Evolutionary conservation across 1,140 invertebrate species (phyloP).

Genomic region (honey bee (Apis mellifera)): Amel_HAv3.1 CM009934.2:6411001-6411500

Average conservation of each 20-base stretch:
- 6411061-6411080: no score
- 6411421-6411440: neutral
- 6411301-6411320: no score
- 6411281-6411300: no score
- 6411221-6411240: no score
- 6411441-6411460: neutral
- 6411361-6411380: no score
- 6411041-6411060: no score
- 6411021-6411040: constrained; percentile 26
- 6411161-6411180: neutral
- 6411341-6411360: no score
- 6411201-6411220: neutral
- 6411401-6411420: neutral
- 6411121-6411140: no score
- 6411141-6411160: neutral
- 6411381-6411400: neutral
- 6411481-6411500: neutral
- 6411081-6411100: no score
- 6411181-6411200: neutral
- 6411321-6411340: no score
- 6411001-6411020: constrained; percentile 12
- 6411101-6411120: neutral
- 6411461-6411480: neutral
- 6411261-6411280: no score
- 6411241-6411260: no score